A percentile compares a stretch with the other conserved stretches of the same genome.
phyloP scores from a whole-genome alignment of 1,140 invertebrate genomes.

The Yoshiicerus persimilis region DNA sequence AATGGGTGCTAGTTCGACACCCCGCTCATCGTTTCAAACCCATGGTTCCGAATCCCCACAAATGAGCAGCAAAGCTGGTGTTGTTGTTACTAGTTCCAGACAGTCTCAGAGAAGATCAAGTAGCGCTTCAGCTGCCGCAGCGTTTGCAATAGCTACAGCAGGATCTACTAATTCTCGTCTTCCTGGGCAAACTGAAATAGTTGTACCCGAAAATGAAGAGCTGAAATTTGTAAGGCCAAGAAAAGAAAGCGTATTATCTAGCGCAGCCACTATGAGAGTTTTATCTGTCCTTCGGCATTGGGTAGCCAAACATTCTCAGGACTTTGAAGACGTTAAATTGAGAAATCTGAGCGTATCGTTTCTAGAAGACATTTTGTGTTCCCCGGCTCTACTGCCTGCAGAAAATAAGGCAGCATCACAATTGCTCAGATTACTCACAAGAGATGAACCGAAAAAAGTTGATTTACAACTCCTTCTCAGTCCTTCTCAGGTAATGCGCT shows the following conservation, averaged over 20 bases:
- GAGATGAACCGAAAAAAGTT: conserved; percentile 66
- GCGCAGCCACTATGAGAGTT: conserved; percentile 89
- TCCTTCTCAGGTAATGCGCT: conserved; percentile 73
- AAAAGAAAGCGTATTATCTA: conserved; percentile 85
- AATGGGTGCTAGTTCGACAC: conserved; percentile 38
- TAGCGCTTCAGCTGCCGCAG: conserved; percentile 82
- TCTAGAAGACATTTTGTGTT: conserved; percentile 83
- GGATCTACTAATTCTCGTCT: conserved; percentile 38
- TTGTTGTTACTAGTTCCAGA: conserved; percentile 88
- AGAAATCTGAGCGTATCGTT: conserved; percentile 80
- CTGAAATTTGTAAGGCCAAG: conserved; percentile 55
- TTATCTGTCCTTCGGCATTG: conserved; percentile 82
- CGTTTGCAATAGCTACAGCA: conserved; percentile 67
- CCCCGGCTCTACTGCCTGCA: conserved; percentile 79
- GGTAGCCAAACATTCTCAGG: conserved; percentile 68
- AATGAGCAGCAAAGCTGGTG: conserved; percentile 70
- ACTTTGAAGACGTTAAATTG: conserved; percentile 70
- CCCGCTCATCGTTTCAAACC: conserved; percentile 48
- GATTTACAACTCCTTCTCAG: conserved; percentile 72
- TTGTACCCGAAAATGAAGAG: conserved; percentile 49
- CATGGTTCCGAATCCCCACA: conserved; percentile 48
- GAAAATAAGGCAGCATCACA: conserved; percentile 87
- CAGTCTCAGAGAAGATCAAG: conserved; percentile 87
- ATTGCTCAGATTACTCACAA: conserved; percentile 74
- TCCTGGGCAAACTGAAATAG: conserved; percentile 47